phyloP scores from a whole-genome alignment of 2,113 vertebrate species.

The Albula goreensis region DNA sequence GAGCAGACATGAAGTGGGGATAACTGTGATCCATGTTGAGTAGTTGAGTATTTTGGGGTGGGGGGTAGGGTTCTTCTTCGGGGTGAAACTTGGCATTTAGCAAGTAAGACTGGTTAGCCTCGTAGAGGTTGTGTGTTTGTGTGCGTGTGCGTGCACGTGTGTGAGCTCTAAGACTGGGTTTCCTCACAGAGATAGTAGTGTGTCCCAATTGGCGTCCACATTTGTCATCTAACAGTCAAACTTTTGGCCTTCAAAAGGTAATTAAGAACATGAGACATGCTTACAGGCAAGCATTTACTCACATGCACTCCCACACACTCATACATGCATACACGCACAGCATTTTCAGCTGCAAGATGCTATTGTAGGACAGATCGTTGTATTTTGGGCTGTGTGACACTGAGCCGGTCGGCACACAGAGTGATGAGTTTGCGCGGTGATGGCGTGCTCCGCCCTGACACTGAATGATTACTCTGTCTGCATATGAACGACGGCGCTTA shows the following conservation, averaged over 20 bases:
- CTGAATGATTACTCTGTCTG: conserved; percentile 24
- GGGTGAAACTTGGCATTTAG: no score
- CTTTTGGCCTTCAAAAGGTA: background rate
- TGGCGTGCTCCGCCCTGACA: conserved; percentile 23
- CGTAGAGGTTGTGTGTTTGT: no score
- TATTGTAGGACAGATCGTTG: background rate
- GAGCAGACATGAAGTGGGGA: background rate
- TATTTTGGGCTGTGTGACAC: background rate
- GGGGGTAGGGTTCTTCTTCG: no score
- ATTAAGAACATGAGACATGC: background rate
- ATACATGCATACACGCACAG: background rate
- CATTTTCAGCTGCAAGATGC: background rate
- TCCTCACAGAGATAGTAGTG: no score
- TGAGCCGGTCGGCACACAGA: background rate
- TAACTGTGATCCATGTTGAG: background rate
- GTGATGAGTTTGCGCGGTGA: background rate
- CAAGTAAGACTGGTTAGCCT: no score
- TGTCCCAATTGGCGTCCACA: no score
- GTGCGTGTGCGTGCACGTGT: no score
- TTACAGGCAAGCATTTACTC: background rate
- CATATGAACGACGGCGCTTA: conserved; percentile 26
- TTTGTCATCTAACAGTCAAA: background rate
- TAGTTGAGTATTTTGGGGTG: no score
- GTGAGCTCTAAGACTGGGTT: no score
- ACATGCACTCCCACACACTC: background rate